phyloP scores from a whole-genome alignment of 2,113 vertebrate genomes.

The Lycaon pictus region DNA sequence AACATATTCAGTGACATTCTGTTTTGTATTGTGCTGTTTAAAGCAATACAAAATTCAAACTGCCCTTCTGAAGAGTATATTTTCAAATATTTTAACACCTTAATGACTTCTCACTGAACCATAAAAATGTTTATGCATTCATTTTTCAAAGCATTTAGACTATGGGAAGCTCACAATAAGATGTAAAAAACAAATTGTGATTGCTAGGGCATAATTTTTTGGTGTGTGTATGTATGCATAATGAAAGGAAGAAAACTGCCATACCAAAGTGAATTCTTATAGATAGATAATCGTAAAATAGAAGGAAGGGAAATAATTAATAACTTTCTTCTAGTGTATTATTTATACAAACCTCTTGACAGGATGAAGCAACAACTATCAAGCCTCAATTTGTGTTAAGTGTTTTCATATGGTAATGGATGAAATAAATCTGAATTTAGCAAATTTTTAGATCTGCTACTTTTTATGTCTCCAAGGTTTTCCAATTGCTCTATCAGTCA shows the following conservation, averaged over 20 bases:
- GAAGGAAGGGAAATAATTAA: constrained; percentile 79
- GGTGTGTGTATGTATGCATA: constrained; percentile 81
- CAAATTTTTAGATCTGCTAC: constrained; percentile 43
- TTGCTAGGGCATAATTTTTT: constrained; percentile 83
- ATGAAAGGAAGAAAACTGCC: constrained; percentile 83
- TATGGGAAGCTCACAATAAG: constrained; percentile 80
- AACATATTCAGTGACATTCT: constrained; percentile 58
- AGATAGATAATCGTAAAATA: constrained; percentile 70
- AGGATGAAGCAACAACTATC: constrained; percentile 68
- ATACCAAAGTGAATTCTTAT: constrained; percentile 74
- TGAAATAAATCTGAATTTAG: constrained; percentile 63
- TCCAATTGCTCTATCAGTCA: constrained; percentile 25
- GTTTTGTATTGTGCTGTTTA: constrained; percentile 75
- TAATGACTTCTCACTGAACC: constrained; percentile 86
- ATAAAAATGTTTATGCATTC: constrained; percentile 89
- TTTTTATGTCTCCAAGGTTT: constrained; percentile 67
- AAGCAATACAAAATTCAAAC: constrained; percentile 81
- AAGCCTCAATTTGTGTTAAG: constrained; percentile 76
- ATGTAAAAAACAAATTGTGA: constrained; percentile 85
- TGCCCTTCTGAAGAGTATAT: constrained; percentile 83
- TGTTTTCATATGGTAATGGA: constrained; percentile 68
- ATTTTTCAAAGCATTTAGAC: constrained; percentile 84
- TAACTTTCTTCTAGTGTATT: constrained; percentile 68
- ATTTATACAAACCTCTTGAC: constrained; percentile 80
- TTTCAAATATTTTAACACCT: constrained; percentile 86